Conservation (phyloP, 1,140 invertebrate species). For the Drosophila orena region DNA sequence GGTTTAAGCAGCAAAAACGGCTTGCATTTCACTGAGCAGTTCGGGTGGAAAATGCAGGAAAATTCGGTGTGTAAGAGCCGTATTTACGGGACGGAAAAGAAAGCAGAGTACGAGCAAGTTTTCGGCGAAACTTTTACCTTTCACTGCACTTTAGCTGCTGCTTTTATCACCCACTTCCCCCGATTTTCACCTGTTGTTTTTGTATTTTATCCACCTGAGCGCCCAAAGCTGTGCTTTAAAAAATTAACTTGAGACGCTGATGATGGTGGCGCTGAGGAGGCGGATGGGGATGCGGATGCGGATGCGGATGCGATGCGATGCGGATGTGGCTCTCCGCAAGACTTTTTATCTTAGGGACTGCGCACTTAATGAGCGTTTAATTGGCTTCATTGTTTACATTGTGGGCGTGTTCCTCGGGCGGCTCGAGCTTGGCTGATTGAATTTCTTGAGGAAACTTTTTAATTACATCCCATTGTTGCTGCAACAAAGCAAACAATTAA, state of each 20-base stretch:
- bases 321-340: background rate
- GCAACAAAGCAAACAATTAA: constrained; percentile 32
- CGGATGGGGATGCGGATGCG: background rate
- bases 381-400: constrained; percentile 78
- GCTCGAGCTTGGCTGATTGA: constrained; percentile 57
- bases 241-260: constrained; percentile 58
- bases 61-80: constrained; percentile 29
- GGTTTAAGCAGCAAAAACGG: constrained; percentile 29
- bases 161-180: constrained; percentile 14
- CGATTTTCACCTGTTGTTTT: constrained; percentile 31
- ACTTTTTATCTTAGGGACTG: constrained; percentile 42
- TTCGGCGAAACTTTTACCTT: constrained; percentile 37
- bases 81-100: constrained; percentile 14
- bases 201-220: constrained; percentile 52
- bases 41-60: constrained; percentile 2
- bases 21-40: constrained; percentile 10
- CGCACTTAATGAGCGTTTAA: constrained; percentile 82
- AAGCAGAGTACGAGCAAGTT: constrained; percentile 27
- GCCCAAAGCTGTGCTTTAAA: constrained; percentile 56
- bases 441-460: constrained; percentile 77
- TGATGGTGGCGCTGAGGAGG: constrained; percentile 16
- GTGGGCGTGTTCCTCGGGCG: constrained; percentile 37
- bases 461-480: constrained; percentile 73
- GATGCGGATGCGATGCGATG: background rate
- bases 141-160: constrained; percentile 10